Evolutionary conservation across 2,888 invertebrate genomes (phyloP).

Genomic region (Dasysyrphus albostriatus): DNA sequence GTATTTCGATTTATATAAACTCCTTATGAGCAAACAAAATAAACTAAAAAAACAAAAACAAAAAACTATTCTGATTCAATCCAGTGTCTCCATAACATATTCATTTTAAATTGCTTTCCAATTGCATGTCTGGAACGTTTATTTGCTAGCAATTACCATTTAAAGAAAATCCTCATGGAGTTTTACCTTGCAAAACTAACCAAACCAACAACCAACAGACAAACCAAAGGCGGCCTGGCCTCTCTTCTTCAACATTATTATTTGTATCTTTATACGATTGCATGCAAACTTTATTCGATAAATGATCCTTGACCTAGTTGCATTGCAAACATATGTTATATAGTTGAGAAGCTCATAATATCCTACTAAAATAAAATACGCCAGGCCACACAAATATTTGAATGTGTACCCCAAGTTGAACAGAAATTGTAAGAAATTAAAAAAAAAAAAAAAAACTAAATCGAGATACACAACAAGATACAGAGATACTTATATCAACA

Average conservation of each 20-base stretch:
- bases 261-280: slow-evolving; percentile 46
- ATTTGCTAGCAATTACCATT: slow-evolving; percentile 54
- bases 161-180: slow-evolving; percentile 26
- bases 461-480: slow-evolving; percentile 58
- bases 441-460: slow-evolving; percentile 25
- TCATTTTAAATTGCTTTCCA: slow-evolving; percentile 48
- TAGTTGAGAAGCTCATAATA: slow-evolving; percentile 55
- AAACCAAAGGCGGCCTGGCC: slow-evolving; percentile 11
- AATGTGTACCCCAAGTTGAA: slow-evolving; percentile 40
- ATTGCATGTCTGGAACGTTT: slow-evolving; percentile 57
- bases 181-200: slow-evolving; percentile 36
- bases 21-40: slow-evolving; percentile 7
- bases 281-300: slow-evolving; percentile 70
- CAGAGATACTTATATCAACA: slow-evolving; percentile 21
- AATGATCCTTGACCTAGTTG: slow-evolving; percentile 72
- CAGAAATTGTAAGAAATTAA: slow-evolving; percentile 36
- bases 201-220: slow-evolving; percentile 18
- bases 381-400: slow-evolving; percentile 55
- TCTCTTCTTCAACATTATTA: slow-evolving; percentile 6
- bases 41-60: not conserved
- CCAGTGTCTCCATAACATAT: slow-evolving; percentile 10
- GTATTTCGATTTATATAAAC: slow-evolving; percentile 45
- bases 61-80: not conserved
- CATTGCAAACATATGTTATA: slow-evolving; percentile 47
- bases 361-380: slow-evolving; percentile 70